Evolutionary conservation across 2,888 invertebrate species (phyloP).

Genomic region (Monoplex corrugatus): DNA sequence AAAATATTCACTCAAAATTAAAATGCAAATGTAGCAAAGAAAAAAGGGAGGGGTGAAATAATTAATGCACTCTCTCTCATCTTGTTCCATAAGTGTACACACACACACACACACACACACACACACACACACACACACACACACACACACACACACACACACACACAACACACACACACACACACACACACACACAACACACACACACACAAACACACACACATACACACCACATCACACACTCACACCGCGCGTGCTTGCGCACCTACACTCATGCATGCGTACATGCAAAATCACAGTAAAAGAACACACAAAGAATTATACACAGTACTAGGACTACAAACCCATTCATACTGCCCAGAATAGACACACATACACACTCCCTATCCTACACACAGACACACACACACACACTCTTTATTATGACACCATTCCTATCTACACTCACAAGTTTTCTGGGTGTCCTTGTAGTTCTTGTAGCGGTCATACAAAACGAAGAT

Average conservation of each 20-base stretch:
- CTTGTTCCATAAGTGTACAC: neutral
- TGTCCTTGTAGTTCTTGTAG: constrained; percentile 61
- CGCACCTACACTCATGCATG: too few relatives aligned
- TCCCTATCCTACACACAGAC: neutral
- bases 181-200: constrained; percentile 6
- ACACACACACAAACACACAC: neutral
- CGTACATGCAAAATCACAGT: too few relatives aligned
- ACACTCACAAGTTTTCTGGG: constrained; percentile 62
- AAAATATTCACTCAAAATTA: neutral
- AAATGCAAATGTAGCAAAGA: neutral
- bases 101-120: neutral
- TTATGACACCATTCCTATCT: neutral
- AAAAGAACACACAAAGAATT: neutral
- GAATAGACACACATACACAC: too few relatives aligned
- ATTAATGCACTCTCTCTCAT: neutral
- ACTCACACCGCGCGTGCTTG: neutral
- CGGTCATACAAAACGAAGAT: constrained; percentile 63
- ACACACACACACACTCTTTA: neutral
- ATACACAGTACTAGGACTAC: neutral
- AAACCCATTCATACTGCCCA: neutral
- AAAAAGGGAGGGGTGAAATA: too few relatives aligned
- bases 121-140: neutral
- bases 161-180: neutral
- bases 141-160: neutral
- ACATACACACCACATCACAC: neutral